Conservation (phyloP, 2,888 invertebrate genomes). For the Ashinkailepas kermadecensis region DNA sequence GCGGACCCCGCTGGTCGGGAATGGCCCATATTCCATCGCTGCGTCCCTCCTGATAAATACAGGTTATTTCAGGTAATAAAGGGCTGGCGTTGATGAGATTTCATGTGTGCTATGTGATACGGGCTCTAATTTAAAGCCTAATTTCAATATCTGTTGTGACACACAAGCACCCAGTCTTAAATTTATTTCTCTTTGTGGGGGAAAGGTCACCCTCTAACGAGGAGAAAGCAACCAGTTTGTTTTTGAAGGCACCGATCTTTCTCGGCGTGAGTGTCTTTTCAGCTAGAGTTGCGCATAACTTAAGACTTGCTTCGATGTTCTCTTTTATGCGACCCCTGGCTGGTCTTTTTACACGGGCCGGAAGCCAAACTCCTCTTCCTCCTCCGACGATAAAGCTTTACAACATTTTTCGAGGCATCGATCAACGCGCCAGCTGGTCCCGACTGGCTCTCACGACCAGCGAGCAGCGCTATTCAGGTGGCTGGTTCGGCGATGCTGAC, state of each 20-base stretch:
- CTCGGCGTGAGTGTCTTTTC: not conserved
- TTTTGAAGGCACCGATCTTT: not conserved
- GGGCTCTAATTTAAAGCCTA: not conserved
- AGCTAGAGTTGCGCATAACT: not conserved
- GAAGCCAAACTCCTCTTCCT: not conserved
- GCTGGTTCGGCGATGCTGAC: too few relatives aligned
- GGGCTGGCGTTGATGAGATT: not conserved
- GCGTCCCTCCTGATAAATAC: not conserved
- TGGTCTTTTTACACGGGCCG: not conserved
- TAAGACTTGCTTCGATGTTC: not conserved
- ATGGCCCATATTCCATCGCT: not conserved
- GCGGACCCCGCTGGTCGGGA: not conserved
- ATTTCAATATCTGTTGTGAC: not conserved
- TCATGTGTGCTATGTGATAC: not conserved
- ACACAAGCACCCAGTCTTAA: not conserved
- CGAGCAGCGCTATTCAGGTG: too few relatives aligned
- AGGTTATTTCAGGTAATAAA: not conserved
- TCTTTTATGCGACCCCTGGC: not conserved
- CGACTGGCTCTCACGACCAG: too few relatives aligned
- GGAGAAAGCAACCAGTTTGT: not conserved
- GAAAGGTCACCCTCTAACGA: conserved; percentile 12
- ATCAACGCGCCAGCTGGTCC: not conserved
- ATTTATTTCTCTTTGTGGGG: not conserved
- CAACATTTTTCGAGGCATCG: not conserved
- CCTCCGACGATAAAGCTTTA: not conserved